phyloP scores from a whole-genome alignment of 2,888 invertebrate species.

The Gisinianus flammeolus region DNA sequence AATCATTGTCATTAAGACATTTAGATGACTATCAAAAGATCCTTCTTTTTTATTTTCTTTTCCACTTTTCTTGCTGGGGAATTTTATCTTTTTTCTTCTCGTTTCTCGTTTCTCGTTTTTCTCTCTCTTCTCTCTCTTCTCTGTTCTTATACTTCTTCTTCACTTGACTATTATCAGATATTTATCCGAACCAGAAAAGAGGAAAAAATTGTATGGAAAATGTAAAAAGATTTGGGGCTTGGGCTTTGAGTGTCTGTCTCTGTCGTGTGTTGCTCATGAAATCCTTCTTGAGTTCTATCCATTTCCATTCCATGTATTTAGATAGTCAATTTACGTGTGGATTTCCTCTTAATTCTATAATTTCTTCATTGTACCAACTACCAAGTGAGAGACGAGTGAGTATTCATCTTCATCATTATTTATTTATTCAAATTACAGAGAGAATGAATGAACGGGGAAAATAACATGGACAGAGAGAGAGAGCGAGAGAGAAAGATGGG shows the following conservation, averaged over 20 bases:
- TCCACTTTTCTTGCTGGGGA: too few species aligned
- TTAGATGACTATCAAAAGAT: not conserved
- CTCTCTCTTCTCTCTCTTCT: not conserved
- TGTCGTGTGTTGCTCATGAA: too few species aligned
- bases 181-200: too few species aligned
- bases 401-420: not conserved
- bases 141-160: too few species aligned
- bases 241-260: too few species aligned
- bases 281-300: too few species aligned
- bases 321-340: too few species aligned
- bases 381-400: too few species aligned
- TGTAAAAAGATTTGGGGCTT: not conserved
- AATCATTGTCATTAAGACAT: constrained; percentile 14
- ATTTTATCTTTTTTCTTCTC: too few species aligned
- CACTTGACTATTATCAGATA: too few species aligned
- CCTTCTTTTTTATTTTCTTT: not conserved
- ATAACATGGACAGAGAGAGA: not conserved
- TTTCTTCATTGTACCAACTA: not conserved
- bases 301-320: not conserved
- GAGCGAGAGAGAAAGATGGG: not conserved
- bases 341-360: not conserved
- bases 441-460: not conserved
- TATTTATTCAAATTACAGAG: not conserved
- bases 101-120: not conserved
- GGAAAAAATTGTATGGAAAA: too few species aligned